Percentiles rank a stretch among this genome's conserved stretches.
Evolutionary conservation across 1,140 invertebrate species (phyloP).

Genomic region (Caenorhabditis inopinata): DNA sequence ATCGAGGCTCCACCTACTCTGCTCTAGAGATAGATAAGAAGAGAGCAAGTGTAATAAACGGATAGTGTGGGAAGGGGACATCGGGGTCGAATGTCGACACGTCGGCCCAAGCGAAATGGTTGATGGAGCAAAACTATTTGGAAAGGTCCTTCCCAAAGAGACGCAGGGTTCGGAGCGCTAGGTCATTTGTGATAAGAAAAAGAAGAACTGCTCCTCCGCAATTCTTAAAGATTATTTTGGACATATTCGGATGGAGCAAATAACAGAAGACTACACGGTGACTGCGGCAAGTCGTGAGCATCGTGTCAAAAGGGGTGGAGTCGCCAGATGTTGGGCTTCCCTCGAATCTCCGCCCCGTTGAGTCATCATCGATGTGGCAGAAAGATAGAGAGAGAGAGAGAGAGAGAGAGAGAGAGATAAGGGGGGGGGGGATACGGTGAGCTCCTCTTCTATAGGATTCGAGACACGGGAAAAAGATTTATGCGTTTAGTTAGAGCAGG

Average conservation of each 20-base stretch:
- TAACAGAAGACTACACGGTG: neutral
- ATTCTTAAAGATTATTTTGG: no score
- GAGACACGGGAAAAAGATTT: conserved; percentile 6
- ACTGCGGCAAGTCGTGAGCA: neutral
- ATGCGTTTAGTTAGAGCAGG: neutral
- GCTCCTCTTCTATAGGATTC: neutral
- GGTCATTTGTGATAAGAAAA: conserved; percentile 29
- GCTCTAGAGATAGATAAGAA: neutral
- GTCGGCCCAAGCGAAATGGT: neutral
- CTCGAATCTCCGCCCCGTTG: neutral
- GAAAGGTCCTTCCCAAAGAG: neutral
- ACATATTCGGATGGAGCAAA: no score
- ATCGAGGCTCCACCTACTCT: neutral
- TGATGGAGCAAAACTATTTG: neutral
- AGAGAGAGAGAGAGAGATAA: neutral
- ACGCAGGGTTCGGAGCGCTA: neutral
- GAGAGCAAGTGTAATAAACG: neutral
- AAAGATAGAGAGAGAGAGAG: no score
- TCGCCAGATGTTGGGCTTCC: neutral
- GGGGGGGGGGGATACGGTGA: no score
- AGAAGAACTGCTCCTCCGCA: no score
- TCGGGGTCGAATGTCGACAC: conserved; percentile 14
- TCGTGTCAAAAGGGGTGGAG: neutral
- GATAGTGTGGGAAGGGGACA: neutral
- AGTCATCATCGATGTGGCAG: conserved; percentile 17